These are phyloP conservation scores for Panurus biarmicus DNA, from an alignment of 2,113 vertebrate genomes.

Conservation along the genomic window DNA sequence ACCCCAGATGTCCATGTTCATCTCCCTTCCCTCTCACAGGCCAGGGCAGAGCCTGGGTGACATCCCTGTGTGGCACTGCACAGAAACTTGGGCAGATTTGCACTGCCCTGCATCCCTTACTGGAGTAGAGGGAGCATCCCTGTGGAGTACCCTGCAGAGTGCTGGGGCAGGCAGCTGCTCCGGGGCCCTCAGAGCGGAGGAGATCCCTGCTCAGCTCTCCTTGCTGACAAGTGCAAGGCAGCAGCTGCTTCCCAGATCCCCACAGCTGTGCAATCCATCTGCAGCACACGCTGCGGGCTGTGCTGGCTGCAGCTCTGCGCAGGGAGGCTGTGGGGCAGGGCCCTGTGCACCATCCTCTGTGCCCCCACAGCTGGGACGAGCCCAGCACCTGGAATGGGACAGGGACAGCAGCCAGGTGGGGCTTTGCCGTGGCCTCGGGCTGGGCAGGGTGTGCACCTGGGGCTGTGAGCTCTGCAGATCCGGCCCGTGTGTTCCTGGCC, in stretches of 20 bases:
- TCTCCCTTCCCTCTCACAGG: background rate
- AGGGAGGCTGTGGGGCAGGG: background rate
- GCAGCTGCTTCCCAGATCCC: slow-evolving; percentile 3
- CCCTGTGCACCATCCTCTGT: too few species aligned
- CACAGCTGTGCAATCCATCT: background rate
- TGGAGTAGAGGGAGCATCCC: rapidly evolving
- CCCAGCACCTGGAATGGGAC: background rate
- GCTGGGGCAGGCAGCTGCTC: background rate
- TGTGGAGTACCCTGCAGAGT: rapidly evolving
- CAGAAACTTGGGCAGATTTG: background rate
- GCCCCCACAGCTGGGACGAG: background rate
- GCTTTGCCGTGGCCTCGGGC: rapidly evolving
- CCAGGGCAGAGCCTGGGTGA: background rate
- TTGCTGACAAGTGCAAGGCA: background rate
- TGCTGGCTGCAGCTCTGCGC: background rate
- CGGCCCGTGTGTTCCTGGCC: background rate
- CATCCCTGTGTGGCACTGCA: background rate
- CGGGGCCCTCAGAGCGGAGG: background rate
- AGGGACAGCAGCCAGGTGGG: background rate
- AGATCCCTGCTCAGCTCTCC: background rate
- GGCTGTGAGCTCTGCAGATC: background rate
- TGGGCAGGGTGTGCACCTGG: rapidly evolving
- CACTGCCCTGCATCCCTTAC: rapidly evolving
- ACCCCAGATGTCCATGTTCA: rapidly evolving
- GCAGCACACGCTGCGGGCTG: background rate